Evolutionary conservation across 30 jellyfish, hydroid and myxozoan genomes (phyloP), one percentile per base, ranked within the genome.

Genomic region (Phacellophora camtschatica): DNA sequence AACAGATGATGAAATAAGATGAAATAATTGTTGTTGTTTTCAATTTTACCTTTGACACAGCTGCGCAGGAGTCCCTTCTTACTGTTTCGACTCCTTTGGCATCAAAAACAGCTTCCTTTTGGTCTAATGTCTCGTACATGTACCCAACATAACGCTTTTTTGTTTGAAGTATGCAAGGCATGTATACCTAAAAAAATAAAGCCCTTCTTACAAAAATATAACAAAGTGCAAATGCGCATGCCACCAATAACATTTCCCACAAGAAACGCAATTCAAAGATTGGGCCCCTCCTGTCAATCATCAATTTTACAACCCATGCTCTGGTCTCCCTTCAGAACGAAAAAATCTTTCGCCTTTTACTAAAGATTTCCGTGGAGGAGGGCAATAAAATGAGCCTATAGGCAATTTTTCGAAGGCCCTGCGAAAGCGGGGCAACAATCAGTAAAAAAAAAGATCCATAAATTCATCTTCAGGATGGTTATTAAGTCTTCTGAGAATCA

Each of bases 21-120:
- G n/a, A n/a, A n/a, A n/a, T n/a, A n/a, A n/a, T n/a, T n/a, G n/a
- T n/a, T n/a, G n/a, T n/a, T n/a, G n/a, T n/a, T n/a, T n/a, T n/a
- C n/a, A n/a, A n/a, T n/a, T n/a, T n/a, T 56, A 93, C 99, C 97
- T 93, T 93, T 5, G 94, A 69, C 46, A 88, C 99, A 10, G 97
- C 97, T 2, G 97, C 94, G 49, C 99, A 93, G 59, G 85, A 71
- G 70, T 93, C 99, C 48, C 99, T 77, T 8, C 99, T 63, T 12
- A 93, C 96, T 1, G 99, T 93, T 53, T 93, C 99, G 18, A 93
- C 82, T 16, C 99, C 99, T 42, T 93, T 93, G 6, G 99, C 97
- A 72, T 93, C 99, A 59, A 86, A 86, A 32, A 69, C 79, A 25
- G 99, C 91, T 54, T 72, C 96, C 67, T 81, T 79, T 35, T 93